phyloP scores from a whole-genome alignment of 1,140 invertebrate genomes.

The Probaryconus sp. region DNA sequence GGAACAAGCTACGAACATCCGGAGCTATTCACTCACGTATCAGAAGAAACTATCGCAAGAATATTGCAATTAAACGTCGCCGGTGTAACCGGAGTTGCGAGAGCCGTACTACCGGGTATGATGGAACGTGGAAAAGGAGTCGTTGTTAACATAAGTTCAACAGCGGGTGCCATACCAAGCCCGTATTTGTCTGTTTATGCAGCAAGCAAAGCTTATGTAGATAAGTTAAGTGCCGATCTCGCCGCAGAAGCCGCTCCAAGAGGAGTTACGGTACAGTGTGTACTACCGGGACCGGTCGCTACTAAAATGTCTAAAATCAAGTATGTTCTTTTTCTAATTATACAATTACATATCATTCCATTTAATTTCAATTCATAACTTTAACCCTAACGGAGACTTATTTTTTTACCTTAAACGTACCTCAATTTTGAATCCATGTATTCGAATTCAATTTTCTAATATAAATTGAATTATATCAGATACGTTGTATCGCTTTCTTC shows the following conservation, averaged over 20 bases:
- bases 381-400: no score
- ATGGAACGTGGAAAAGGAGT: constrained; percentile 89
- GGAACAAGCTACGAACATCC: constrained; percentile 94
- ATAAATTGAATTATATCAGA: no score
- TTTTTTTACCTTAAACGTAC: no score
- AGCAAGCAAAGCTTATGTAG: constrained; percentile 93
- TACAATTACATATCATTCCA: not conserved
- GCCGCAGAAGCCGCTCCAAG: constrained; percentile 86
- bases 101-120: constrained; percentile 93
- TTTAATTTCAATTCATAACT: constrained; percentile 1
- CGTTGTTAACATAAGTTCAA: constrained; percentile 95
- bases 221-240: constrained; percentile 90
- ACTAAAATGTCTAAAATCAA: constrained; percentile 95
- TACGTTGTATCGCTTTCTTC: no score
- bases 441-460: no score
- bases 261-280: constrained; percentile 90
- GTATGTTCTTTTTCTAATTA: constrained; percentile 62
- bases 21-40: constrained; percentile 87
- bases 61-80: constrained; percentile 81
- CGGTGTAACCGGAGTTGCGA: constrained; percentile 82
- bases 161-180: constrained; percentile 86
- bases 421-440: no score
- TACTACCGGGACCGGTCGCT: constrained; percentile 92
- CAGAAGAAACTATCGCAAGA: constrained; percentile 76
- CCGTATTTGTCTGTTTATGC: constrained; percentile 93